These are phyloP conservation scores for Caloenas nicobarica DNA, from an alignment of 2,113 vertebrate genomes.

Conservation along the genomic window DNA sequence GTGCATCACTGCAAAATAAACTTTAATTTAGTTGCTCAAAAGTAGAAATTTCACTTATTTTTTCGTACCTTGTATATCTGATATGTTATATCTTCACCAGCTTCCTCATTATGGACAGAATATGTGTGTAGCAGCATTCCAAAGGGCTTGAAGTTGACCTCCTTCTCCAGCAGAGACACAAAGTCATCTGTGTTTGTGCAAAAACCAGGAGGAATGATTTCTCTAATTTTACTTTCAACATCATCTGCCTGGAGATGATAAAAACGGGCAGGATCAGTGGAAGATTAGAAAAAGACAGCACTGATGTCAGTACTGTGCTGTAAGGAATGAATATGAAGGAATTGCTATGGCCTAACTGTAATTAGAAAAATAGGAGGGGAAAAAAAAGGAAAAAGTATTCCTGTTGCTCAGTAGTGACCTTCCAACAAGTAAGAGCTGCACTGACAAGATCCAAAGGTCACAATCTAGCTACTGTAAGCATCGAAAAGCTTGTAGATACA, in stretches of 20 bases:
- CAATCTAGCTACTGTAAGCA: not conserved
- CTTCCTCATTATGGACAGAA: constrained; percentile 88
- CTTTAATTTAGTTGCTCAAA: not conserved
- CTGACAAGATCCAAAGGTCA: not conserved
- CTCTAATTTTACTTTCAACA: constrained; percentile 92
- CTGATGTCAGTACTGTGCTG: not conserved
- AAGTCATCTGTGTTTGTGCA: constrained; percentile 92
- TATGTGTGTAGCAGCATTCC: constrained; percentile 91
- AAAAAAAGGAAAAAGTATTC: not conserved
- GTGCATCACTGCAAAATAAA: not conserved
- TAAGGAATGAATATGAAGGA: not conserved
- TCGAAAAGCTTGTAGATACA: not conserved
- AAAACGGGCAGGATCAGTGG: not conserved
- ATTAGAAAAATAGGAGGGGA: not conserved
- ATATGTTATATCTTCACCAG: constrained; percentile 88
- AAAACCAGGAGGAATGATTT: constrained; percentile 92
- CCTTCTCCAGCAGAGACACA: constrained; percentile 91
- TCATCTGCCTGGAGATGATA: constrained; percentile 85
- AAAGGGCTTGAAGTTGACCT: constrained; percentile 94
- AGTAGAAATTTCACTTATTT: not conserved
- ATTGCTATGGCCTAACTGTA: not conserved
- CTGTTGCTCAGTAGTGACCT: not conserved
- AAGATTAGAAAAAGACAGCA: not conserved
- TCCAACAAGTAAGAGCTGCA: not conserved
- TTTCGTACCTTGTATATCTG: constrained; percentile 91